Percentiles rank a stretch among this genome's conserved stretches.
Conservation (phyloP, 2,888 invertebrate genomes). For the Pachymerium ferrugineum region DNA sequence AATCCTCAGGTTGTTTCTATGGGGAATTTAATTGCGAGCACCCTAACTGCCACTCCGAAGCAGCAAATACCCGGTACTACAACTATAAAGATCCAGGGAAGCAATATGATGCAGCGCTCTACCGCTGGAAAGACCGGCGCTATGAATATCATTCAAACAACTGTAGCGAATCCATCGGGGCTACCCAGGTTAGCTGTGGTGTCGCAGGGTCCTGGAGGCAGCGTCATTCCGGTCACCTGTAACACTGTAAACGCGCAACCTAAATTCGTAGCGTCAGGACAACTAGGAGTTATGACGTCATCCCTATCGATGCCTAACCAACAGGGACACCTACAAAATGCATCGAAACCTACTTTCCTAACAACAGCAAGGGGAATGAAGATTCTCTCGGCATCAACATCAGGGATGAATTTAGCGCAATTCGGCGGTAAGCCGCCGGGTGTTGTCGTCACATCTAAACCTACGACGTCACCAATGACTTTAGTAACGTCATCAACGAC, state of each 20-base stretch:
- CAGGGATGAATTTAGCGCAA: slow-evolving; percentile 31
- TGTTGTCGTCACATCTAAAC: slow-evolving; percentile 34
- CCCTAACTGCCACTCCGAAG: slow-evolving; percentile 33
- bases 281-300: slow-evolving; percentile 35
- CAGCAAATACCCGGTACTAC: slow-evolving; percentile 33
- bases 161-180: slow-evolving; percentile 1
- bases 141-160: slow-evolving; percentile 33
- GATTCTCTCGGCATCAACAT: slow-evolving; percentile 29
- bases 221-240: slow-evolving; percentile 34
- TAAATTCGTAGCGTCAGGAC: slow-evolving; percentile 35
- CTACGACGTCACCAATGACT: slow-evolving; percentile 28
- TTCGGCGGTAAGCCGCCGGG: slow-evolving; percentile 33
- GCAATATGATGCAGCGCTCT: slow-evolving; percentile 33
- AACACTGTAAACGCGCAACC: slow-evolving; percentile 34
- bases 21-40: slow-evolving; percentile 36
- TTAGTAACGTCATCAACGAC: slow-evolving; percentile 27
- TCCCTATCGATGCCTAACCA: slow-evolving; percentile 28
- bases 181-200: slow-evolving; percentile 36
- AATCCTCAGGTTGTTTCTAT: slow-evolving; percentile 37
- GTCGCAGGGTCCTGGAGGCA: slow-evolving; percentile 35
- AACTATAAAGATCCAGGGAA: slow-evolving; percentile 36
- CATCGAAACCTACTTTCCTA: slow-evolving; percentile 33
- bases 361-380: slow-evolving; percentile 35
- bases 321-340: background rate
- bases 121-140: slow-evolving; percentile 33